These are phyloP conservation scores for Tiphia femorata DNA, from an alignment of 2,888 invertebrate species.

Conservation along the genomic window DNA sequence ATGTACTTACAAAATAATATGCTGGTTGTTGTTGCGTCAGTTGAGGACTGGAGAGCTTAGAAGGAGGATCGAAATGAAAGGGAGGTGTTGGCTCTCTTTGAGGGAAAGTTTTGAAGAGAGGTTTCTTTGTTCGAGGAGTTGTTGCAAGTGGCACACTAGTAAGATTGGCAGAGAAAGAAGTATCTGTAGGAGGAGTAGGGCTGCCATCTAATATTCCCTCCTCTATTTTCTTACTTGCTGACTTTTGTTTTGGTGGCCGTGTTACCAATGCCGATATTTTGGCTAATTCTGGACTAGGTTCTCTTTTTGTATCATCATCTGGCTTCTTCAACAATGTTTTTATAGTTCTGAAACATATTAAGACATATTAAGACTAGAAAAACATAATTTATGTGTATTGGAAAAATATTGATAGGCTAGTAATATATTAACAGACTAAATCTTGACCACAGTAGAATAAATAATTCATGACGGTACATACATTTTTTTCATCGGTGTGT, in stretches of 20 bases:
- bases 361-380: neutral
- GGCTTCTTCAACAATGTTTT: constrained; percentile 79
- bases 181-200: constrained; percentile 59
- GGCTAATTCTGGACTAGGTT: constrained; percentile 85
- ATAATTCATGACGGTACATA: constrained; percentile 62
- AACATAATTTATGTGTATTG: neutral
- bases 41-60: constrained; percentile 44
- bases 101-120: constrained; percentile 57
- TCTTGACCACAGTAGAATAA: no score
- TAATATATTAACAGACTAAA: neutral
- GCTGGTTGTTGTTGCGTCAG: constrained; percentile 50
- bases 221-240: constrained; percentile 66
- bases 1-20: constrained; percentile 62
- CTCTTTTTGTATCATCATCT: constrained; percentile 72
- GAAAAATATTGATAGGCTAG: neutral
- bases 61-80: constrained; percentile 41
- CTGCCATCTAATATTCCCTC: constrained; percentile 59
- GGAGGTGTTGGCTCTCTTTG: constrained; percentile 49
- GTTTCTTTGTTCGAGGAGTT: constrained; percentile 57
- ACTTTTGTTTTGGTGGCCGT: constrained; percentile 82
- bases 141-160: constrained; percentile 54
- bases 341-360: constrained; percentile 70
- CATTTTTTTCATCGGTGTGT: constrained; percentile 74
- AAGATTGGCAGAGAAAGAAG: constrained; percentile 57
- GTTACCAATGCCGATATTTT: constrained; percentile 87